Evolutionary conservation across 1,140 invertebrate genomes (phyloP).

Genomic region (Orius laevigatus): DNA sequence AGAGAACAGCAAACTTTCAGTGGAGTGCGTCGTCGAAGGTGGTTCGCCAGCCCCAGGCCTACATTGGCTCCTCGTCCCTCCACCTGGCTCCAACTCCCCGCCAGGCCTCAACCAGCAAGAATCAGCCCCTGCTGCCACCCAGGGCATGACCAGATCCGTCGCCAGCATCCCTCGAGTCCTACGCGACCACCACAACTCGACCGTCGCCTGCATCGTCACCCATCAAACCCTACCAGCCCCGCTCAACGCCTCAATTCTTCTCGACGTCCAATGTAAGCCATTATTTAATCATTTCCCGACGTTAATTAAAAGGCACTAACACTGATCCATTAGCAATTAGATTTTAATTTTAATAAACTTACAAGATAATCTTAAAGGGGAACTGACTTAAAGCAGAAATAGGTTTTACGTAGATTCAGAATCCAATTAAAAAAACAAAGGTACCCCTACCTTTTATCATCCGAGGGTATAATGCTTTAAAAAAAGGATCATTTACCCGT

Average conservation of each 20-base stretch:
- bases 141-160: conserved; percentile 35
- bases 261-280: conserved; percentile 68
- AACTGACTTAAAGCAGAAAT: no score
- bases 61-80: conserved; percentile 45
- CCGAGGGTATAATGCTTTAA: no score
- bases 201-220: conserved; percentile 51
- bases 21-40: conserved; percentile 68
- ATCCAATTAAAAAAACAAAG: no score
- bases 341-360: conserved; percentile 1
- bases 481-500: no score
- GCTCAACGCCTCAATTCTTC: conserved; percentile 50
- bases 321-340: not conserved
- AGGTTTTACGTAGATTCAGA: no score
- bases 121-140: conserved; percentile 5
- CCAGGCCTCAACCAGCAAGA: conserved; percentile 23
- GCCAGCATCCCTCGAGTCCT: conserved; percentile 46
- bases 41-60: conserved; percentile 59
- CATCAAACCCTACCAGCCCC: conserved; percentile 47
- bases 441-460: no score
- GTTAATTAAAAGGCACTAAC: not conserved
- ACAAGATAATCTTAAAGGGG: no score
- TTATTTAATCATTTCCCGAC: not conserved
- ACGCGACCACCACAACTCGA: conserved; percentile 55
- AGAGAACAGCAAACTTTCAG: conserved; percentile 57
- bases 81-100: conserved; percentile 28